Percentiles rank a stretch among this genome's conserved stretches.
Conservation (phyloP, 2,797 vertebrate genomes). For the Myoxocephalus aenaeus region DNA sequence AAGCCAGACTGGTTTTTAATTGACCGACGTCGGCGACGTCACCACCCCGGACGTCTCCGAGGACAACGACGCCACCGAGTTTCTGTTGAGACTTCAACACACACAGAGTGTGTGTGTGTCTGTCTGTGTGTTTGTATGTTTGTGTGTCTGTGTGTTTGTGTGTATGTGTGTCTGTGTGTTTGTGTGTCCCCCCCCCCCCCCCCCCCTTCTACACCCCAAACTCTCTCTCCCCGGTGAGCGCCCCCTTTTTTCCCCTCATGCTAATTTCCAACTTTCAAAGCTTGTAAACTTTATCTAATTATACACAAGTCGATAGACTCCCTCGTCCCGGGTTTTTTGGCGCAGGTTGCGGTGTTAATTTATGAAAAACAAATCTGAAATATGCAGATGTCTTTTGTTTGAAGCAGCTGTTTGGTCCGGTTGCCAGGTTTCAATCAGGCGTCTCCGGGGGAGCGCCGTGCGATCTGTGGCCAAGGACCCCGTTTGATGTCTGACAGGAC, state of each 20-base stretch:
- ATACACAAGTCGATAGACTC: constrained; percentile 89
- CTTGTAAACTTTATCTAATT: constrained; percentile 99
- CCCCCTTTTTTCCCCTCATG: constrained; percentile 85
- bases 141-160: too few relatives aligned
- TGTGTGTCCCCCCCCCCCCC: not conserved
- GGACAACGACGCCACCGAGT: constrained; percentile 32
- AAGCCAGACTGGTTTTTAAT: constrained; percentile 49
- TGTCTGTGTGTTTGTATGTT: too few relatives aligned
- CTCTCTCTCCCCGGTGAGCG: constrained; percentile 54
- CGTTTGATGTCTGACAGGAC: constrained; percentile 87
- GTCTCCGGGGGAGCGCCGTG: constrained; percentile 80
- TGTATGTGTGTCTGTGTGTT: constrained; percentile 35
- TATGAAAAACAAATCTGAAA: constrained; percentile 99
- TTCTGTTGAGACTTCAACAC: too few relatives aligned
- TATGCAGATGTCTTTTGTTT: constrained; percentile 99
- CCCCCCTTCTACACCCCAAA: not conserved
- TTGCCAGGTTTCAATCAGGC: constrained; percentile 98
- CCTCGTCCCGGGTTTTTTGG: constrained; percentile 86
- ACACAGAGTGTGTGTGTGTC: too few relatives aligned
- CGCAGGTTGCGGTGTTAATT: constrained; percentile 99
- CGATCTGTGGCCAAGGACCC: constrained; percentile 85
- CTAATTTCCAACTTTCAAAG: constrained; percentile 94
- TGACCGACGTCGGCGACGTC: constrained; percentile 38
- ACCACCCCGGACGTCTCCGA: constrained; percentile 19
- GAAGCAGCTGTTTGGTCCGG: constrained; percentile 98